phyloP scores from a whole-genome alignment of 2,888 invertebrate species.

The Charanyca ferruginea region DNA sequence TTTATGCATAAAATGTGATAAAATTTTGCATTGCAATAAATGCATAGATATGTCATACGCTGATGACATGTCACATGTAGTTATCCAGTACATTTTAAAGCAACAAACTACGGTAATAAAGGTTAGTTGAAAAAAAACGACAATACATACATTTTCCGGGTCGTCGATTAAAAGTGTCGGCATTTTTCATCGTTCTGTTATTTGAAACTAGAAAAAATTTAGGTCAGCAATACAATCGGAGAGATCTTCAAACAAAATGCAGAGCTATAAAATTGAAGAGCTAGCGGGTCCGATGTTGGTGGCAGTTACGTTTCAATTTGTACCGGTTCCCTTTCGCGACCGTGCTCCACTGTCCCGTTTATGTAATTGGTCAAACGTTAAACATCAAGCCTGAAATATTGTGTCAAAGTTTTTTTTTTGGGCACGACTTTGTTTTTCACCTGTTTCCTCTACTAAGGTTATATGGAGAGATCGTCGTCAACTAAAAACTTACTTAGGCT shows the following conservation, averaged over 20 bases:
- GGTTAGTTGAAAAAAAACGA: conserved; percentile 21
- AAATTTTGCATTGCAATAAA: conserved; percentile 2
- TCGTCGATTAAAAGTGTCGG: conserved; percentile 40
- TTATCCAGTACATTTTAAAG: conserved; percentile 6
- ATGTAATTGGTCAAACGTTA: conserved; percentile 59
- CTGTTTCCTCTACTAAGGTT: background rate
- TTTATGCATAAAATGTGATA: background rate
- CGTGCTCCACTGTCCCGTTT: conserved; percentile 49
- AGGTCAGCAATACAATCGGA: conserved; percentile 59
- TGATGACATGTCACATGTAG: background rate
- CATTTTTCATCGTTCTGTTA: conserved; percentile 37
- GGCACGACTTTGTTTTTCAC: conserved; percentile 23
- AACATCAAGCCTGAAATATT: conserved; percentile 49
- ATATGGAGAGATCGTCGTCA: background rate
- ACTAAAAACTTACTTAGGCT: background rate
- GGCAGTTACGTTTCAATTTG: conserved; percentile 61
- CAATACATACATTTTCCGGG: conserved; percentile 26
- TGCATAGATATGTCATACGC: background rate
- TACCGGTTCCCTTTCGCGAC: conserved; percentile 37
- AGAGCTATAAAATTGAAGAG: conserved; percentile 61
- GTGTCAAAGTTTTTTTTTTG: conserved; percentile 32
- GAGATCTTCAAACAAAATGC: conserved; percentile 62
- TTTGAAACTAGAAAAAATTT: conserved; percentile 47
- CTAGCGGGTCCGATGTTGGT: conserved; percentile 23
- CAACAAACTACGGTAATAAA: conserved; percentile 9